Conservation (phyloP, 2,797 vertebrate genomes). For the Poeciliopsis turneri region DNA sequence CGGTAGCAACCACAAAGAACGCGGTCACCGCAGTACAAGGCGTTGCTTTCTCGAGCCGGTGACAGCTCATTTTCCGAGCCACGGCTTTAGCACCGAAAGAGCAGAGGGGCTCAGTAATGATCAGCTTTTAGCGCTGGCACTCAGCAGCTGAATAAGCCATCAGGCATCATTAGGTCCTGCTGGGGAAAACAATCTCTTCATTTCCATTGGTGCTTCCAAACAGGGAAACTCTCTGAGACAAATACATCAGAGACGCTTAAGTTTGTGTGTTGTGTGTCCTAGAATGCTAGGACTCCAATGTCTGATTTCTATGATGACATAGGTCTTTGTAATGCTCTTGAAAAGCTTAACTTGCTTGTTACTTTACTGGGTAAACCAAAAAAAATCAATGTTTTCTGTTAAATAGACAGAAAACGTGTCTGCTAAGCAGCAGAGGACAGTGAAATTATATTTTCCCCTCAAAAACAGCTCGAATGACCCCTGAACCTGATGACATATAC, state of each 20-base stretch:
- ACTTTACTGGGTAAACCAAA: constrained; percentile 3
- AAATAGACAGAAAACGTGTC: background rate
- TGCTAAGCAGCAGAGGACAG: constrained; percentile 18
- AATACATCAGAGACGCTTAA: constrained; percentile 56
- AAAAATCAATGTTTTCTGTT: too few relatives aligned
- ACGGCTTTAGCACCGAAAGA: constrained; percentile 67
- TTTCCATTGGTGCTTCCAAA: constrained; percentile 58
- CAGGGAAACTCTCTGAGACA: constrained; percentile 56
- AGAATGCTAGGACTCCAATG: constrained; percentile 13
- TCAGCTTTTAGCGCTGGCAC: constrained; percentile 80
- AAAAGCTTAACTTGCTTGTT: constrained; percentile 18
- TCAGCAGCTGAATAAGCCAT: constrained; percentile 79
- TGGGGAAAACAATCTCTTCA: constrained; percentile 69
- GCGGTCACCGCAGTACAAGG: constrained; percentile 71
- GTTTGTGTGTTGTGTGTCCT: constrained; percentile 25
- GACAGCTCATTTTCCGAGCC: constrained; percentile 83
- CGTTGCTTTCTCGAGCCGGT: constrained; percentile 63
- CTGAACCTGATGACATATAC: constrained; percentile 29
- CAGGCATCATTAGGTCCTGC: constrained; percentile 81
- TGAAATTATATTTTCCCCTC: constrained; percentile 16
- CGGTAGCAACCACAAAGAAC: constrained; percentile 54
- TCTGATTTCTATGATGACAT: constrained; percentile 14
- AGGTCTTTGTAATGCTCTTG: constrained; percentile 26
- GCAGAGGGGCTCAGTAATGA: constrained; percentile 80
- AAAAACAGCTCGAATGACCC: constrained; percentile 57